Conservation (phyloP, 2,113 vertebrate species). For the Lepus timidus region DNA sequence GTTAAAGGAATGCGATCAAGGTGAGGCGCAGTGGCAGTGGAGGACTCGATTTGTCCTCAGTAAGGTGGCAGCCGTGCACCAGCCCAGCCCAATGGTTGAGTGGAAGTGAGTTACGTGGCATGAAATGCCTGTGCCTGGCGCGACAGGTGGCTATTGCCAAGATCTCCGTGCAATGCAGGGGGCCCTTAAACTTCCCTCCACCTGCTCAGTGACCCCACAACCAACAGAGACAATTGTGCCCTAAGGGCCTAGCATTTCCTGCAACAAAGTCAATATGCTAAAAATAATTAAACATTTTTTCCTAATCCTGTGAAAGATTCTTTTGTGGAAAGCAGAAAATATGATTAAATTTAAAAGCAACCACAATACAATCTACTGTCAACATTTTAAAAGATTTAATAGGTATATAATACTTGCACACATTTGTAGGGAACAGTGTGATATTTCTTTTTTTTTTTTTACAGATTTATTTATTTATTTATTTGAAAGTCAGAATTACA, state of each 20-base stretch:
- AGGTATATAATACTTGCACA: neutral
- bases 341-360: neutral
- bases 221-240: neutral
- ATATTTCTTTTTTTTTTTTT: neutral
- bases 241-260: neutral
- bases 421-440: neutral
- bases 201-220: neutral
- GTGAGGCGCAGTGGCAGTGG: too few relatives aligned
- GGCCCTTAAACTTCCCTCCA: neutral
- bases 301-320: neutral
- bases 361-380: neutral
- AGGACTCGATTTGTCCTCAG: neutral
- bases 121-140: neutral
- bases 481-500: too few relatives aligned
- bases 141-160: accelerated
- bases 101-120: too few relatives aligned
- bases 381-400: neutral
- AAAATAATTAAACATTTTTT: neutral
- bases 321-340: neutral
- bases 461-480: too few relatives aligned
- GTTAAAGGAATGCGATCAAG: accelerated
- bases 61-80: neutral
- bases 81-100: accelerated
- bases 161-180: too few relatives aligned
- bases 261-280: neutral